Conservation (phyloP, 2,797 vertebrate genomes). For the Cheirogaleus major region DNA sequence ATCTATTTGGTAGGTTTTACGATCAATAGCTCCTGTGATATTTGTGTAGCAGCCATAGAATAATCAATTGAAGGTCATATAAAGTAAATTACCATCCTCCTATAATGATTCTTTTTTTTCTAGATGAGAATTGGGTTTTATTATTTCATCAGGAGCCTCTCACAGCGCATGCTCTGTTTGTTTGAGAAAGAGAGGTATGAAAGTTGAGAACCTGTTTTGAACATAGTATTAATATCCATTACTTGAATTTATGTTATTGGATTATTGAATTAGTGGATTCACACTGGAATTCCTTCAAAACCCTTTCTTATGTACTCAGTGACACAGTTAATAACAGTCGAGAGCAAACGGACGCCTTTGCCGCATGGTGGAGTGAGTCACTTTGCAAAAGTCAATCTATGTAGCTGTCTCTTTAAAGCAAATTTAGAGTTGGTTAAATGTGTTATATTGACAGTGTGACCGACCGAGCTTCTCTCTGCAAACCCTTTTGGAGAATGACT, state of each 20-base stretch:
- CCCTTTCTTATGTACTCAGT: constrained; percentile 75
- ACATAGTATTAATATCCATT: constrained; percentile 82
- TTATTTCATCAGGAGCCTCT: constrained; percentile 91
- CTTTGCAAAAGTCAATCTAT: constrained; percentile 76
- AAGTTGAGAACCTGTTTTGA: constrained; percentile 81
- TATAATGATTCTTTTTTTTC: constrained; percentile 92
- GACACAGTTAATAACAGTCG: constrained; percentile 78
- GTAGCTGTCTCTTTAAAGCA: constrained; percentile 74
- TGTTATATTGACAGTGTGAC: constrained; percentile 68
- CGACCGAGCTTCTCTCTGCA: not conserved
- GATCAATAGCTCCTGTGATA: constrained; percentile 95
- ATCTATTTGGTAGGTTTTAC: constrained; percentile 93
- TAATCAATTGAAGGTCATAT: constrained; percentile 94
- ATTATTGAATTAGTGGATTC: constrained; percentile 84
- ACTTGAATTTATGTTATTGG: constrained; percentile 83
- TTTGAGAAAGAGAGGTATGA: constrained; percentile 75
- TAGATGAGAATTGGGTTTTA: constrained; percentile 91
- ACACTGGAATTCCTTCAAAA: constrained; percentile 80
- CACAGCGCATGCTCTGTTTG: constrained; percentile 70
- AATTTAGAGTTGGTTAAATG: constrained; percentile 76
- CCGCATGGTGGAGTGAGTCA: constrained; percentile 58
- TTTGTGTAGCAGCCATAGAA: constrained; percentile 92
- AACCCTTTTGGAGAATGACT: constrained; percentile 49
- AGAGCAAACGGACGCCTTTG: constrained; percentile 42
- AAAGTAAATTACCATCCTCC: constrained; percentile 94